Base-by-base conservation (phyloP, 2,888 invertebrate genomes). In the Platypus cylindrus region DNA sequence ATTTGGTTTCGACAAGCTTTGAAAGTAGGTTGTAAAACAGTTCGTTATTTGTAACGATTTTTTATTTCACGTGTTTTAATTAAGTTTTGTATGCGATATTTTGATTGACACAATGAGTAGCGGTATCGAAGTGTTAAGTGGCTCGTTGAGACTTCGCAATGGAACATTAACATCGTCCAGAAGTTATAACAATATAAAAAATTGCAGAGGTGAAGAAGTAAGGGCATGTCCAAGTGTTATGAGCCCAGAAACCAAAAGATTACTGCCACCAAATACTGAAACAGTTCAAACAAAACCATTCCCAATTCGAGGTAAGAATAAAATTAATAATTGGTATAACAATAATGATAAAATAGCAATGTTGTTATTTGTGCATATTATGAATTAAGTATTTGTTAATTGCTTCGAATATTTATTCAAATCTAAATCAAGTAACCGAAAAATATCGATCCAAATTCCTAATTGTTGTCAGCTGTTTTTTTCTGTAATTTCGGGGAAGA, bases 261-360 rank as follows among this genome's bases (percentile, higher is more conserved):
- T 79, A 44, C 59, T 78, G 54, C 82, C 83, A 39, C 83, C 84
- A 32, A 82, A 80, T 7, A 75, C 81, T 39, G 85, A 84, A 57
- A 86, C 86, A 28, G 81, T 86, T 32, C 81, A 83, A 71, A 86
- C 86, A 26, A 86, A 86, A 66, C 86, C 86, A 40, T 86, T 86
- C 63, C 86, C 86, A 17, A 79, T 86, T 48, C 71, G 85, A 69
- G 81, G 83, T 83, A 66, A 64, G 62, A 49, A 29, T 14, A 30
- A 7, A 26, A 22, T 16, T n/a, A n/a, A n/a, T n/a, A n/a, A n/a
- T n/a, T n/a, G n/a, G n/a, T n/a, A n/a, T n/a, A n/a, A n/a, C n/a
- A n/a, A n/a, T n/a, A n/a, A n/a, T n/a, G n/a, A n/a, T n/a, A n/a
- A n/a, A n/a, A n/a, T n/a, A n/a, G n/a, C n/a, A n/a, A n/a, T n/a